These are phyloP conservation scores for Colossoma macropomum DNA, from an alignment of 2,113 vertebrate species.

Conservation along the genomic window DNA sequence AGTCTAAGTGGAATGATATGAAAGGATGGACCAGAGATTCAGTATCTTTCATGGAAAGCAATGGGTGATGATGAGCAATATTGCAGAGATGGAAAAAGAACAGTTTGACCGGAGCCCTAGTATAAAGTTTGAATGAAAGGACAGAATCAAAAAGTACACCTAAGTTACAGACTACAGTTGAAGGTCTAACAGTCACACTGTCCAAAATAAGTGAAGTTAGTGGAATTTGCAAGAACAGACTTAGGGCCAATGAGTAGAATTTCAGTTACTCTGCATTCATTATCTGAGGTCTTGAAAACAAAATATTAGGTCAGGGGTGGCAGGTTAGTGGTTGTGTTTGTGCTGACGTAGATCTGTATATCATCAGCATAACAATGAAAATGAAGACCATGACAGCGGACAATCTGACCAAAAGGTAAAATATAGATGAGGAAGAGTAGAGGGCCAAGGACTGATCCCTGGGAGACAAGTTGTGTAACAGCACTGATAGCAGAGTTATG, in stretches of 20 bases:
- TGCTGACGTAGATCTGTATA: too few relatives aligned
- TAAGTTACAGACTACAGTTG: neutral
- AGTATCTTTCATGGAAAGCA: neutral
- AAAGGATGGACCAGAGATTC: neutral
- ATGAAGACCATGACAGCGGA: too few relatives aligned
- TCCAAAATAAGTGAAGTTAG: neutral
- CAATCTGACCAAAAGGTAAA: neutral
- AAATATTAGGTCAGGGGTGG: neutral
- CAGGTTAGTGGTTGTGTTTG: too few relatives aligned
- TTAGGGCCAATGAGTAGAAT: neutral
- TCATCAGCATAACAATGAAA: too few relatives aligned
- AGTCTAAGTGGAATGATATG: too few relatives aligned
- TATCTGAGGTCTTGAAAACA: neutral
- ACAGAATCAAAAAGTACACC: too few relatives aligned
- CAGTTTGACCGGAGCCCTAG: too few relatives aligned
- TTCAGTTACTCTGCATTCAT: neutral
- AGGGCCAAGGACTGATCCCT: slow-evolving; percentile 4
- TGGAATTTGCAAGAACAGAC: neutral
- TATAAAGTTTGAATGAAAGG: too few relatives aligned
- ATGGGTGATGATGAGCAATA: neutral
- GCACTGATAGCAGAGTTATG: neutral
- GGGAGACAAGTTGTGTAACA: neutral
- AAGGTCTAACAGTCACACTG: neutral
- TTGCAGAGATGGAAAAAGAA: neutral
- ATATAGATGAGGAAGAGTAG: neutral